Evolutionary conservation across 2,888 invertebrate genomes (phyloP), one percentile per base, ranked within the genome.

Genomic region (Tanytarsus gracilentus): DNA sequence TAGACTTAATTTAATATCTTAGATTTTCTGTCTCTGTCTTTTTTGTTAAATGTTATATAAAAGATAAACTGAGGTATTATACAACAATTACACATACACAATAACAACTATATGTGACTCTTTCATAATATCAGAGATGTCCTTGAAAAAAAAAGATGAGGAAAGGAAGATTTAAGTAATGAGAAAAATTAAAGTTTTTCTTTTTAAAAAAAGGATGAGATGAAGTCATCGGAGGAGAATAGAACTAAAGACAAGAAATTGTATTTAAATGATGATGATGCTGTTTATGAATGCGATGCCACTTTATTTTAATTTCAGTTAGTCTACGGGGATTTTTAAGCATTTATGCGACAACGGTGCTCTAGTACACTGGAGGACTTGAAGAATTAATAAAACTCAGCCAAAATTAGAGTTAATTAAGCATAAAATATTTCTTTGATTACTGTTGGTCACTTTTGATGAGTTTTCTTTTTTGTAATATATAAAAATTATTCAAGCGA

Each of bases 241-340:
- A 25, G 27, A 25, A 27, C 21, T 23, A n/a, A 53, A 33, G 27
- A 51, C 29, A 29, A 33, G 36, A 30, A 23, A 26, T 40, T n/a
- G 8, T 25, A 26, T 55, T 55, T 55, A 53, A 53, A 53, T 53
- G 53, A 55, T 55, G 55, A 55, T 55, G 39, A 55, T 39, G 55
- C 39, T 55, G 36, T 40, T 44, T 55, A 40, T 55, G 29, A 44
- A 55, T 55, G 55, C 40, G 40, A 55, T 55, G 33, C 30, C 30
- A 30, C 26, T 8, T n/a, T 36, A 52, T 27, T 52, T 27, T 52
- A 52, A 52, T 52, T 52, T 33, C 21, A 27, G 27, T 52, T 6
- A 33, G 51, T 30, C 30, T n/a, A n/a, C n/a, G n/a, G n/a, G n/a
- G n/a, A n/a, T n/a, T n/a, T n/a, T n/a, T n/a, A n/a, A n/a, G n/a